Evolutionary conservation across 2,888 invertebrate genomes (phyloP), one percentile per base, ranked within the genome.

Genomic region (Leucophenga maculata): DNA sequence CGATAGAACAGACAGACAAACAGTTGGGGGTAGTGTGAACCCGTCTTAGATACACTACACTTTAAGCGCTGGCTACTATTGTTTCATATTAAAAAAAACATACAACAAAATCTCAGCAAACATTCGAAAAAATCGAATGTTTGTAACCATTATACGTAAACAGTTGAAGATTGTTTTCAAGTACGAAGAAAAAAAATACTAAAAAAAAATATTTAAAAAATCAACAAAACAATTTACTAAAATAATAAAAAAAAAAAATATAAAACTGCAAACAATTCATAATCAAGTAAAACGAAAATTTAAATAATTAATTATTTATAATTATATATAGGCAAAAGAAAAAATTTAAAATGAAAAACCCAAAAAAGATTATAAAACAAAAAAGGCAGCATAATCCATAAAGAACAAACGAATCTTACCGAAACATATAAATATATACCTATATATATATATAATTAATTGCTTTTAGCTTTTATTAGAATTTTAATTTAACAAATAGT

Each of bases 401-500:
- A 65, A 52, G 3, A 39, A 65, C 22, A 50, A 18, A 44, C 18
- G n/a, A 22, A 60, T 11, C 46, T 48, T 70, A 75, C 70, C 72
- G 70, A 71, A 62, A 72, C 50, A 72, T 68, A 74, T 76, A 75
- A 68, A 77, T 70, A 75, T 69, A 72, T 73, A 77, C 71, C 26
- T 32, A 64, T 54, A 69, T 14, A 65, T 32, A 65, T 18, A 60
- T 26, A 26, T 26, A 26, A 26, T 69, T 74, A 80, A 79, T 78
- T 82, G 80, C 82, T 81, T 81, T 82, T 82, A 81, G 82, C 80
- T 81, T 81, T 68, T 76, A 78, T 80, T 81, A 81, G 80, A 78
- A 72, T 76, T 73, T 80, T 48, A 69, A 31, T 31, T 32, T 32
- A 66, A 50, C 13, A 48, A 55, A 26, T 31, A 65, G 16, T 14